phyloP scores from a whole-genome alignment of 2,113 vertebrate species.

The Cyphotilapia sp. region DNA sequence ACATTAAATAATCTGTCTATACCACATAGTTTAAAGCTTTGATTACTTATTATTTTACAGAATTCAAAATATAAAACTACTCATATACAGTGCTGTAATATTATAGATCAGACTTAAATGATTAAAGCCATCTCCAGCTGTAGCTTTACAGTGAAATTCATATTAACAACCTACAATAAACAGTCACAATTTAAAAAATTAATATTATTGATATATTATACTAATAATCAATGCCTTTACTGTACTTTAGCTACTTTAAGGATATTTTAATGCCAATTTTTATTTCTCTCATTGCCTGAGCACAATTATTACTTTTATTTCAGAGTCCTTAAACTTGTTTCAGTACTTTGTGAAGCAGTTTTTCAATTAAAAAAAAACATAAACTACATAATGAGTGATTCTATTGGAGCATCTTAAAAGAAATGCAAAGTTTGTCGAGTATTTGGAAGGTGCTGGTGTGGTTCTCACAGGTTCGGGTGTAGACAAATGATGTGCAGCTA shows the following conservation, averaged over 20 bases:
- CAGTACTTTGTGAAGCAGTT: background rate
- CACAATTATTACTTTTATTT: background rate
- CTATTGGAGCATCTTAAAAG: background rate
- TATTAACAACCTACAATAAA: background rate
- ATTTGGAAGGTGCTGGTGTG: background rate
- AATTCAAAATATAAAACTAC: background rate
- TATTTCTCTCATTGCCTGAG: background rate
- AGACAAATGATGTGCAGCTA: background rate
- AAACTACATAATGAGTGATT: background rate
- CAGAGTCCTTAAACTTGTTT: rapidly evolving
- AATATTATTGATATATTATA: background rate
- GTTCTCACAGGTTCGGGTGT: background rate
- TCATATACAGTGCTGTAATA: background rate
- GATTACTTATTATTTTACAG: background rate
- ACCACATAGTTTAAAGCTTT: background rate
- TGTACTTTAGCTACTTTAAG: background rate
- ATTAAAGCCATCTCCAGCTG: background rate
- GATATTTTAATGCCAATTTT: background rate
- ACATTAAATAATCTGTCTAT: background rate
- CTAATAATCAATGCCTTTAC: background rate
- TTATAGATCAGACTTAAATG: background rate
- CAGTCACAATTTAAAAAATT: background rate
- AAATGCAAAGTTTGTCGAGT: background rate
- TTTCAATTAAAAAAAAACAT: background rate
- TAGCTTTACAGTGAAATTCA: background rate